Evolutionary conservation across 1,140 invertebrate species (phyloP), one percentile per base, ranked within the genome.

Genomic region (Octopus sinensis): DNA sequence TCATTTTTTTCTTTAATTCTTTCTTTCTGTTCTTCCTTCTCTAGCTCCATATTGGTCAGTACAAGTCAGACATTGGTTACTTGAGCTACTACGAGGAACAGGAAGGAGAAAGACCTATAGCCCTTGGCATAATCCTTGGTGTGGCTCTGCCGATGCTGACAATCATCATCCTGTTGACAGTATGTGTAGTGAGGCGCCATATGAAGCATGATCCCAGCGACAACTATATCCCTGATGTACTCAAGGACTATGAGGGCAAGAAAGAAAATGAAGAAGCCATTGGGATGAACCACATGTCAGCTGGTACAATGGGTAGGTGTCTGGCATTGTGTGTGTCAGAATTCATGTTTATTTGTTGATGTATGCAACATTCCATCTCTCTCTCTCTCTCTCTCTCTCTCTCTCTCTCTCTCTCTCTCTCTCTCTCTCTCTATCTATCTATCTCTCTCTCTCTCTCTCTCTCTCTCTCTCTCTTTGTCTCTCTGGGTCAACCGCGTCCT

Each of bases 101-200:
- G 4, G 81, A 84, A 51, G 78, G 78, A 17, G 85, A 84, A 52
- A 89, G 88, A 78, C 88, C 88, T 0, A 89, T 89, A 17, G 85
- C 87, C 9, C 78, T 89, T 7, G 88, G 88, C 3, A 87, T 89
- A 10, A 87, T 89, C 10, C 82, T 89, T 0, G 88, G 88, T 9
- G 88, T 89, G 13, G 88, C 88, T 13, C 82, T 89, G 9, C 88
- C 88, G 12, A 89, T 89, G 54, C 82, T 89, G 17, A 86, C 86
- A 43, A 88, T 89, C 80, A 89, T 90, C 23, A 77, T 84, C 12
- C 82, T 90, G 13, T 84, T 89, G 43, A 83, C 88, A 6, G 82
- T 89, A 62, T 89, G 88, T 80, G 87, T 89, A 4, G 85, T 89
- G 23, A 82, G 86, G 12, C 85, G 88, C 7, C 88, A 89, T 73